Evolutionary conservation across 2,113 vertebrate genomes (phyloP).

Genomic region (Campylorhamphus procurvoides): DNA sequence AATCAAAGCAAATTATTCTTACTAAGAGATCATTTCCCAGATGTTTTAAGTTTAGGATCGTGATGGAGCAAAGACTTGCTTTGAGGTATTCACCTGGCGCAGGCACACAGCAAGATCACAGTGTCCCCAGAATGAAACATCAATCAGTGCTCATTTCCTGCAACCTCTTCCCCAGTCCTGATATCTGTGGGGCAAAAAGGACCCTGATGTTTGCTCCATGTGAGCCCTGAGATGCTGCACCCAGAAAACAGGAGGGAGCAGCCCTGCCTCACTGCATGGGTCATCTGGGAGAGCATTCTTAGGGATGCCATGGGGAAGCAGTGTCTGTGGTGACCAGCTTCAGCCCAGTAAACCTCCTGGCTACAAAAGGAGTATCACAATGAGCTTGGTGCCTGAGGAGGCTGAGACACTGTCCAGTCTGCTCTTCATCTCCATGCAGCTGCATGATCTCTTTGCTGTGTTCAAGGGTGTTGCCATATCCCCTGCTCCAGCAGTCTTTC

Average conservation of each 20-base stretch:
- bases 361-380: not conserved
- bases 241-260: not conserved
- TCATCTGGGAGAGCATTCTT: not conserved
- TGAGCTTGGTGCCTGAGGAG: not conserved
- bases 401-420: not conserved
- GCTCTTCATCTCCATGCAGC: not conserved
- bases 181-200: not conserved
- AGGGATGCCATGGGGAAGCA: rapidly evolving
- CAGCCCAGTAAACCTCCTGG: not conserved
- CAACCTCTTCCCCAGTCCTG: not conserved
- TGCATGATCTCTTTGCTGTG: not conserved
- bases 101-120: not conserved
- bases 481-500: not conserved
- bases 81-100: not conserved
- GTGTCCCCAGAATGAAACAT: not conserved
- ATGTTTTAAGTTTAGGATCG: not conserved
- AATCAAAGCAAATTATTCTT: not conserved
- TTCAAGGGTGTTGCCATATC: not conserved
- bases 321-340: not conserved
- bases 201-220: not conserved
- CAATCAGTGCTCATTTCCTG: not conserved
- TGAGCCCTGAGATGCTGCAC: not conserved
- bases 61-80: not conserved
- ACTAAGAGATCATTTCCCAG: not conserved
- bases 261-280: not conserved